Evolutionary conservation across 2,113 vertebrate genomes (phyloP), one percentile per base, ranked within the genome.

Genomic region (Lamprotornis superbus): DNA sequence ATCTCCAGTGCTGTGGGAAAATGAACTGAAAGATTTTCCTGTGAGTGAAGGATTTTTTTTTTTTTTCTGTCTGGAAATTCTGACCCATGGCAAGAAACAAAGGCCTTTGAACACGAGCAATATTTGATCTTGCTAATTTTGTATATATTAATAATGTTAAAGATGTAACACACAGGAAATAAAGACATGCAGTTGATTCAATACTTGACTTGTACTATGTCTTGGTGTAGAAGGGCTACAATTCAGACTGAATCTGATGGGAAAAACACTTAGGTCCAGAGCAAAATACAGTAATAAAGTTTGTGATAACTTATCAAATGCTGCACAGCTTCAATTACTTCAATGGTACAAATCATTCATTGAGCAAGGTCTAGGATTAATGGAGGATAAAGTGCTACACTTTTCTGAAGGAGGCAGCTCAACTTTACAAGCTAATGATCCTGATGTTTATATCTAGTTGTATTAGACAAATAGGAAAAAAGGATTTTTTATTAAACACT

Each of bases 301-400:
- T 76, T 35, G n/a, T 37, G 55, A 50, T 69, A 91, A 91, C 49
- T 82, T 82, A 59, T 9, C 21, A 77, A 87, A 21, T 20, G 50
- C 39, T 74, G 61, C 59, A 27, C 24, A 89, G 68, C 78, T 69
- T 35, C 33, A 46, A 63, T 49, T 39, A 39, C n/a, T 81, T 31
- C 50, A 37, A 2, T 13, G 49, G 47, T 73, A 79, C 69, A 87
- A 90, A 85, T 82, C 74, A 94, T 37, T 61, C 78, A 40, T 65
- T 82, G 81, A 90, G 65, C 63, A 85, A 68, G 63, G 81, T 47
- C 70, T 47, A 59, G 81, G 67, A 96, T 91, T 89, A 85, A 85
- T 50, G 78, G 63, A 91, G 57, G 87, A 91, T 87, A 90, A 83
- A 90, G 59, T 18, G 39, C 63, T 47, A 8, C 16, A n/a, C 33